Percentiles rank a stretch among this genome's conserved stretches.
These are phyloP conservation scores for Atta colombica DNA, from an alignment of 1,140 invertebrate genomes.

Conservation along the genomic window DNA sequence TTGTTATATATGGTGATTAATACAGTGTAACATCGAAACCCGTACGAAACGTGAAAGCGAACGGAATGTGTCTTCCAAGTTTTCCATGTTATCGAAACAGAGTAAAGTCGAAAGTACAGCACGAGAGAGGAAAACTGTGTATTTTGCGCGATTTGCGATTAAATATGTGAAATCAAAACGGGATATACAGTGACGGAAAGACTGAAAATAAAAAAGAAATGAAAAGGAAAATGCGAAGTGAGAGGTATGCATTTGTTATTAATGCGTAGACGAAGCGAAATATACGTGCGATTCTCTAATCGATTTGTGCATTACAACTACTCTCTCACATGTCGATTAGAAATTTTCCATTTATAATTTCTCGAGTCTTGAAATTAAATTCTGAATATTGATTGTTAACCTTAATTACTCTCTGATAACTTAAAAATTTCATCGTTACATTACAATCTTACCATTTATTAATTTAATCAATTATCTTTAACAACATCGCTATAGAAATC, in stretches of 20 bases:
- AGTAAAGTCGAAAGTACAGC: conserved; percentile 30
- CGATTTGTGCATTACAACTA: conserved; percentile 14
- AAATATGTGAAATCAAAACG: conserved; percentile 57
- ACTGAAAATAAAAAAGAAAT: conserved; percentile 69
- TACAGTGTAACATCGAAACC: conserved; percentile 23
- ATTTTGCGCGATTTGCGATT: conserved; percentile 42
- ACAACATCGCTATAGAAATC: neutral
- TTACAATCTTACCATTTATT: neutral
- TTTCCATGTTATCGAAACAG: conserved; percentile 61
- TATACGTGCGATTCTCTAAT: conserved; percentile 11
- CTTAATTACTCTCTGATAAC: neutral
- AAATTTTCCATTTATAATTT: conserved; percentile 25
- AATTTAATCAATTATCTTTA: neutral
- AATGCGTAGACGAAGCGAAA: conserved; percentile 31
- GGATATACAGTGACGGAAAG: conserved; percentile 67
- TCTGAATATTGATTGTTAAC: neutral
- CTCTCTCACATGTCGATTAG: conserved; percentile 18
- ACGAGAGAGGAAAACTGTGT: conserved; percentile 46
- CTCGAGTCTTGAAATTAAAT: neutral
- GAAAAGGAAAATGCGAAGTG: conserved; percentile 71
- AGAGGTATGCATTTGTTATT: conserved; percentile 74
- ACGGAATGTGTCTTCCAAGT: conserved; percentile 79
- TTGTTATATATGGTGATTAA: neutral
- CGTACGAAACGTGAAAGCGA: conserved; percentile 58
- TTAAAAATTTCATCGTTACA: neutral